Percentiles rank a stretch among this genome's conserved stretches.
Conservation (phyloP, 2,888 invertebrate species). For the Drosophila formosana region DNA sequence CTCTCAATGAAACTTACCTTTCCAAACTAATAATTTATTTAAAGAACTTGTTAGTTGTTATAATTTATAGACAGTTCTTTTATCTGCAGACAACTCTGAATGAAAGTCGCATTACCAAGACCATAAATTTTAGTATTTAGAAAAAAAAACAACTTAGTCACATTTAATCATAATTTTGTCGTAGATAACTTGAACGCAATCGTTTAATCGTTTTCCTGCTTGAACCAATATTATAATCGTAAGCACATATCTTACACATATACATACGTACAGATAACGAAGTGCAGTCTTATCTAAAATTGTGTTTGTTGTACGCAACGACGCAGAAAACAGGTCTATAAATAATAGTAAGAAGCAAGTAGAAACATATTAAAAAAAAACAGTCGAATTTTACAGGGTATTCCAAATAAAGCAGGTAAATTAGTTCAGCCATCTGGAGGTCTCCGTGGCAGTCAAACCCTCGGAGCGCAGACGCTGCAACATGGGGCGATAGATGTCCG, state of each 20-base stretch:
- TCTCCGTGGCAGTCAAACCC: constrained; percentile 91
- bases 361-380: constrained; percentile 9
- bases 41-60: not conserved
- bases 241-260: constrained; percentile 34
- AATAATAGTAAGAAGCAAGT: constrained; percentile 24
- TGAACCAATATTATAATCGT: constrained; percentile 19
- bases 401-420: constrained; percentile 5
- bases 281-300: constrained; percentile 51
- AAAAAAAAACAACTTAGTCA: not conserved
- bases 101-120: not conserved
- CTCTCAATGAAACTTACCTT: not conserved
- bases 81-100: not conserved
- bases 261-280: constrained; percentile 35
- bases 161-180: constrained; percentile 18
- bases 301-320: constrained; percentile 14
- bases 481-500: constrained; percentile 97
- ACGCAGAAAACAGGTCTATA: constrained; percentile 24
- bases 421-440: constrained; percentile 86
- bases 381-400: constrained; percentile 1
- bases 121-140: constrained; percentile 2
- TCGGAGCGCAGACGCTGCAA: constrained; percentile 94
- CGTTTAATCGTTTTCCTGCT: constrained; percentile 13
- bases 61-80: not conserved
- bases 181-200: constrained; percentile 5
- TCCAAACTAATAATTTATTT: not conserved